Evolutionary conservation across 2,888 invertebrate genomes (phyloP), one percentile per base, ranked within the genome.

Genomic region (Boloria euphrosyne): DNA sequence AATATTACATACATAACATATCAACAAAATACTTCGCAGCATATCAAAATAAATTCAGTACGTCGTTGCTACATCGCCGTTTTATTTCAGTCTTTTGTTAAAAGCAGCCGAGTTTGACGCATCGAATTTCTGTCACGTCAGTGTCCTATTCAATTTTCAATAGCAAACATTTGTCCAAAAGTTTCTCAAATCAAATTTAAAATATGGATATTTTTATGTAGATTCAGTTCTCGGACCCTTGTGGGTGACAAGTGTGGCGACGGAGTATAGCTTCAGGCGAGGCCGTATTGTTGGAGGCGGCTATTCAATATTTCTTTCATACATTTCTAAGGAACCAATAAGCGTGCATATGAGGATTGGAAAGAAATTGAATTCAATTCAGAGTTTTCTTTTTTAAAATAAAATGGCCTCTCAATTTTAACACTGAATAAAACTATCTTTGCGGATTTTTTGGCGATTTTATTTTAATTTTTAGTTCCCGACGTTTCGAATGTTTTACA

Each of bases 131-230:
- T 81, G 86, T 89, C 90, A 90, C 90, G 89, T 87, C 86, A 87
- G 81, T 78, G 80, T 82, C 80, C 82, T 80, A 79, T 83, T 83
- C 89, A 88, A 90, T 89, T 90, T 91, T 86, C 90, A 90, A 90
- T 89, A 82, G 91, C 87, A 91, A 92, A 92, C 89, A 92, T 91
- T 91, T 87, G 91, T 84, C 84, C 86, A 80, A 75, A 81, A 86
- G 81, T 79, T 79, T 84, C 81, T 79, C 80, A 89, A 91, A 91
- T 91, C 90, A 89, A 89, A 91, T 91, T 92, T 90, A 89, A 90
- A 90, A 89, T 89, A 87, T 89, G 85, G 85, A 86, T 87, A 89
- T 90, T 87, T 86, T 85, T 83, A 87, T 87, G 86, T 84, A 87
- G 83, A 87, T 86, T 79, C 79, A 76, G 78, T 85, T 86, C 85